phyloP scores from a whole-genome alignment of 2,113 vertebrate species.

The Elephantulus edwardii region DNA sequence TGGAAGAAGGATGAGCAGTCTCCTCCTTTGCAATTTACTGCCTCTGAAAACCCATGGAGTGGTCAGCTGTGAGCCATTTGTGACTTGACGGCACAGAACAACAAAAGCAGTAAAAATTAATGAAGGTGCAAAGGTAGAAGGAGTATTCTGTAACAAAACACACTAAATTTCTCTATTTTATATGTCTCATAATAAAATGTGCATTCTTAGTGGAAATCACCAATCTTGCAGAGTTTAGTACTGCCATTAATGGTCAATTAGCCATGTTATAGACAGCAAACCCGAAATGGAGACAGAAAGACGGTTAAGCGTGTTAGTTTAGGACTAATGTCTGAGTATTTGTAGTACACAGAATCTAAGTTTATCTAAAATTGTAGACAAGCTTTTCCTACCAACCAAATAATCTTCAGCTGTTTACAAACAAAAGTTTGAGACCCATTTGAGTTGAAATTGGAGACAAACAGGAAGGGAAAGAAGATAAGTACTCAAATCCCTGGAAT shows the following conservation, averaged over 20 bases:
- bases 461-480: slow-evolving; percentile 69
- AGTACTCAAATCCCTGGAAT: slow-evolving; percentile 40
- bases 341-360: slow-evolving; percentile 63
- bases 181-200: slow-evolving; percentile 24
- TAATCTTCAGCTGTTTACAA: slow-evolving; percentile 72
- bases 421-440: slow-evolving; percentile 59
- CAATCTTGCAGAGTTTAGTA: slow-evolving; percentile 69
- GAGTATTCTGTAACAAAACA: background rate
- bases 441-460: slow-evolving; percentile 64
- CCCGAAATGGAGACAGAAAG: slow-evolving; percentile 47
- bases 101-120: no score
- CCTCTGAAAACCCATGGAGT: no score
- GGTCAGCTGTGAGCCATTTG: no score
- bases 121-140: background rate
- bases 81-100: no score
- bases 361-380: slow-evolving; percentile 76
- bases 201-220: slow-evolving; percentile 15
- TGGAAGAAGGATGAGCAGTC: no score
- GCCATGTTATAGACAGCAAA: slow-evolving; percentile 49
- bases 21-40: no score
- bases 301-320: slow-evolving; percentile 67
- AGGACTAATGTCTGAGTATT: slow-evolving; percentile 67
- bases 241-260: slow-evolving; percentile 14
- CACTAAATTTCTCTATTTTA: background rate
- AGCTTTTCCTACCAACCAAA: slow-evolving; percentile 59